phyloP scores from a whole-genome alignment of 2,113 vertebrate species.

The Apodemus speciosus region DNA sequence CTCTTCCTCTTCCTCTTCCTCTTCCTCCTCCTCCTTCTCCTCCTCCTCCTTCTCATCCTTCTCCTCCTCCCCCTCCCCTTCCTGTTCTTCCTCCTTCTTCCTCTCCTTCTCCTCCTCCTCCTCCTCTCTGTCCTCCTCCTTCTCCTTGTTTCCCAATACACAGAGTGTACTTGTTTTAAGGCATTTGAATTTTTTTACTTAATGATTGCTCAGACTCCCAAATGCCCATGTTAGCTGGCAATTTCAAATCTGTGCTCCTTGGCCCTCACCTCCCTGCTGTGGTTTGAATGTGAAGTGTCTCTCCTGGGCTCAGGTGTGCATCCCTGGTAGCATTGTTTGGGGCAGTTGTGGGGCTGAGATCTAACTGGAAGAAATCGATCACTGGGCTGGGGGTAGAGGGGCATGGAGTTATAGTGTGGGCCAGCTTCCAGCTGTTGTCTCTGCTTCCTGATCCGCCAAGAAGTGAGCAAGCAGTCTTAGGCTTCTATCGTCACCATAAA shows the following conservation, averaged over 20 bases:
- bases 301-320: not conserved
- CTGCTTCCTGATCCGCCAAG: not conserved
- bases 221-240: not conserved
- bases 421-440: not conserved
- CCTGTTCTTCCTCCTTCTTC: not conserved
- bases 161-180: not conserved
- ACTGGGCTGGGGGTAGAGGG: not conserved
- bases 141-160: not conserved
- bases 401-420: not conserved
- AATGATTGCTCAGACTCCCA: not conserved
- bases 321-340: not conserved
- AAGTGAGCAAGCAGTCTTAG: not conserved
- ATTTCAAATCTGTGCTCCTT: not conserved
- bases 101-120: not conserved
- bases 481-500: not conserved
- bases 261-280: not conserved
- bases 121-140: not conserved
- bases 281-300: not conserved
- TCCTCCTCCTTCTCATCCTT: rapidly evolving
- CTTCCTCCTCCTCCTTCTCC: rapidly evolving
- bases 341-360: not conserved
- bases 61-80: not conserved
- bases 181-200: not conserved
- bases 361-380: not conserved
- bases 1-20: rapidly evolving